These are phyloP conservation scores for Oeneis ivallda DNA, from an alignment of 2,888 invertebrate species.

Conservation along the genomic window DNA sequence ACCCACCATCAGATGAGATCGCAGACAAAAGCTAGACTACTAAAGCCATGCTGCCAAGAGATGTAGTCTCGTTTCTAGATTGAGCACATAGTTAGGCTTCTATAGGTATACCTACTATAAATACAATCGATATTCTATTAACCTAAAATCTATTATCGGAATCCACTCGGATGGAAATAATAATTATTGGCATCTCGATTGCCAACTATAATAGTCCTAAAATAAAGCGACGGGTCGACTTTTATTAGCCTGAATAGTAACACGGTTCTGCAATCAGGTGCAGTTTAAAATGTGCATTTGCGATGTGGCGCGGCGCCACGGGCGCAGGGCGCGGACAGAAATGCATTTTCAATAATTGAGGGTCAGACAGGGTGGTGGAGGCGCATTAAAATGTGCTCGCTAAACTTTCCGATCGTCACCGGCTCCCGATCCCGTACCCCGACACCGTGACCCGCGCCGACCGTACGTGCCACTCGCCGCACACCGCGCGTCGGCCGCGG, in stretches of 20 bases:
- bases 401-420: slow-evolving; percentile 66
- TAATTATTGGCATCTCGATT: slow-evolving; percentile 4
- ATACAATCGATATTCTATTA: background rate
- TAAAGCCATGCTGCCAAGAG: no score
- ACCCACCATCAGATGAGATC: no score
- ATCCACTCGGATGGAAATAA: background rate
- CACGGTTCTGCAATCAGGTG: slow-evolving; percentile 79
- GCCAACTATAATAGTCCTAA: slow-evolving; percentile 46
- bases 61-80: no score
- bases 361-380: slow-evolving; percentile 77
- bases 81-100: no score
- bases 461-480: background rate
- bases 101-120: no score
- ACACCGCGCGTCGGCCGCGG: slow-evolving; percentile 10
- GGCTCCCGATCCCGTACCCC: slow-evolving; percentile 17
- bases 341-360: slow-evolving; percentile 82
- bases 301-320: slow-evolving; percentile 61
- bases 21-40: no score
- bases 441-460: background rate
- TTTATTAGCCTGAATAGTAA: slow-evolving; percentile 68
- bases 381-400: slow-evolving; percentile 69
- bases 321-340: slow-evolving; percentile 73
- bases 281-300: slow-evolving; percentile 82
- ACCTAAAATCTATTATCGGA: slow-evolving; percentile 1
- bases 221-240: slow-evolving; percentile 73